Conservation (phyloP, 2,888 invertebrate species). For the Pardosa pseudoannulata region DNA sequence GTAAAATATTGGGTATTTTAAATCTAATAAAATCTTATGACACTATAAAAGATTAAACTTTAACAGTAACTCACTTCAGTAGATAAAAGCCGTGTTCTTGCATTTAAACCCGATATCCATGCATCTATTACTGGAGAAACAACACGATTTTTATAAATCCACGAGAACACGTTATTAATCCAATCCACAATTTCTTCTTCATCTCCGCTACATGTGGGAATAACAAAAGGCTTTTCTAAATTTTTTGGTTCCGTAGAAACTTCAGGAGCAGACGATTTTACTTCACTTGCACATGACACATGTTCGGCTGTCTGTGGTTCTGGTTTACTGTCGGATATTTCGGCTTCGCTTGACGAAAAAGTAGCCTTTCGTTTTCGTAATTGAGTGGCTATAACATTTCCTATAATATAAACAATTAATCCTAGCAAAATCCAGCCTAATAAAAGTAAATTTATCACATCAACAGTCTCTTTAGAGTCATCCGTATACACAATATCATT, state of each 20-base stretch:
- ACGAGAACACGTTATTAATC: conserved; percentile 50
- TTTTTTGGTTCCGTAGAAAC: background rate
- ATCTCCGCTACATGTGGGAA: conserved; percentile 41
- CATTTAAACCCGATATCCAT: conserved; percentile 56
- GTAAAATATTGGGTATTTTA: too few species aligned
- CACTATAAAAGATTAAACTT: too few species aligned
- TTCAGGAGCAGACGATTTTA: conserved; percentile 19
- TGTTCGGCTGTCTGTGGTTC: conserved; percentile 21
- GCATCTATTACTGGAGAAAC: conserved; percentile 53
- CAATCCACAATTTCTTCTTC: conserved; percentile 48
- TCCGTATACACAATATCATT: conserved; percentile 63
- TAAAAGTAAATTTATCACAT: conserved; percentile 66
- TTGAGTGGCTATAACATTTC: conserved; percentile 60
- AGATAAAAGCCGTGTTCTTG: conserved; percentile 47
- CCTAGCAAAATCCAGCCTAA: conserved; percentile 68
- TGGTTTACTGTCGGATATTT: conserved; percentile 25
- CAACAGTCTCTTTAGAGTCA: conserved; percentile 60
- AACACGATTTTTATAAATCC: conserved; percentile 58
- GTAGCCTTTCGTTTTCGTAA: conserved; percentile 52
- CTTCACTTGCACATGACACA: conserved; percentile 46
- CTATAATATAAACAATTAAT: conserved; percentile 58
- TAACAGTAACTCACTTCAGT: conserved; percentile 63
- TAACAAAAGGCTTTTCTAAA: conserved; percentile 6
- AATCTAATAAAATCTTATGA: too few species aligned
- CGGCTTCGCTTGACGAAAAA: conserved; percentile 13